phyloP scores from a whole-genome alignment of 2,888 invertebrate species.

The Oscheius sp. region DNA sequence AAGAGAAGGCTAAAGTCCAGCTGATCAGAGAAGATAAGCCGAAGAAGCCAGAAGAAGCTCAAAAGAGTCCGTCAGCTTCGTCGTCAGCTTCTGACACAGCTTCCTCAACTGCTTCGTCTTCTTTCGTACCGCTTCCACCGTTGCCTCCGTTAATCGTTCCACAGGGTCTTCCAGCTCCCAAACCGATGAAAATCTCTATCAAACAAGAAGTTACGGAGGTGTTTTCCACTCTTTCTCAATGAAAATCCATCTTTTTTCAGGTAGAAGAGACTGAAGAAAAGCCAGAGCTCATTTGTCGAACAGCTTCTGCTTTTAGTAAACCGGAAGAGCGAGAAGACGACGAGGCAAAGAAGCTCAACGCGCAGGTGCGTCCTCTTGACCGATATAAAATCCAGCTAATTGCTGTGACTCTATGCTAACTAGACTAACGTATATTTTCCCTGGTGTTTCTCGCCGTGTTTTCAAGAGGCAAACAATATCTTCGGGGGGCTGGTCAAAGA shows the following conservation, averaged over 20 bases:
- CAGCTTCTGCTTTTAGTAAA: slow-evolving; percentile 26
- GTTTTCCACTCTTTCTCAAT: not conserved
- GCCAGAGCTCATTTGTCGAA: slow-evolving; percentile 1
- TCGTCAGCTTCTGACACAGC: slow-evolving; percentile 61
- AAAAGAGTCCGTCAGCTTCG: slow-evolving; percentile 50
- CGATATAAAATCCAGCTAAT: slow-evolving; percentile 2
- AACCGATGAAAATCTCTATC: slow-evolving; percentile 43
- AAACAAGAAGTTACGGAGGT: slow-evolving; percentile 49
- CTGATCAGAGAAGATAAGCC: slow-evolving; percentile 49
- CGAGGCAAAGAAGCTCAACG: slow-evolving; percentile 35
- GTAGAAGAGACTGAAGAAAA: slow-evolving; percentile 29
- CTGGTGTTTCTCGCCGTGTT: not conserved
- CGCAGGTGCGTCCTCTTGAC: slow-evolving; percentile 30
- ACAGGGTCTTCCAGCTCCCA: slow-evolving; percentile 48
- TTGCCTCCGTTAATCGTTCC: slow-evolving; percentile 24
- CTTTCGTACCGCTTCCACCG: slow-evolving; percentile 27
- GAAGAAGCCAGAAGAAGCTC: slow-evolving; percentile 40
- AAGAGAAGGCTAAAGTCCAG: slow-evolving; percentile 55
- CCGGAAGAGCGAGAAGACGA: slow-evolving; percentile 30
- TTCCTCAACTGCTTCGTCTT: slow-evolving; percentile 53
- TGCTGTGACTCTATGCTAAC: slow-evolving; percentile 4
- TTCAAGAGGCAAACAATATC: not conserved
- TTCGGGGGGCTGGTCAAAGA: not conserved
- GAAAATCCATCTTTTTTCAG: slow-evolving; percentile 1
- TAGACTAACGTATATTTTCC: not conserved